Evolutionary conservation across 2,797 vertebrate species (phyloP), one percentile per base, ranked within the genome.

Genomic region (Crax fasciolata): DNA sequence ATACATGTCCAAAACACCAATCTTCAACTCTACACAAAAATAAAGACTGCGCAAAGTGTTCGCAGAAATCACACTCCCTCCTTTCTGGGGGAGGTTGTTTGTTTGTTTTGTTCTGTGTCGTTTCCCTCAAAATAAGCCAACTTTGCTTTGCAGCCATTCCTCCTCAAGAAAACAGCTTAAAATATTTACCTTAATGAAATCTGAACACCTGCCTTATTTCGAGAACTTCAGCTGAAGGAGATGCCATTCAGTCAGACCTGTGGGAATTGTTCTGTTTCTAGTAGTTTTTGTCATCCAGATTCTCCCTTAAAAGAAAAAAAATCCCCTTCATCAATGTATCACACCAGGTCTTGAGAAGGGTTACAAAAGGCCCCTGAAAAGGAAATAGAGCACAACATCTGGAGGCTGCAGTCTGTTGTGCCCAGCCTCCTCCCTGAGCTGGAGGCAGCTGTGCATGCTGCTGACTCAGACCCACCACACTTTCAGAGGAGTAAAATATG

Each of bases 401-500:
- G 92, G 67, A 92, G 87, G 57, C 57, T 87, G 66, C 58, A 75
- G 51, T 49, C 82, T 88, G 44, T 70, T 48, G 62, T 90, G 87
- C 83, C 49, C 87, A 58, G 6, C 48, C 74, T 91, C 88, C 44
- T 86, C 74, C 75, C 71, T 1, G 1, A 49, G 43, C 68, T 87
- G 62, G 51, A 91, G 71, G 81, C 77, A 94, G 92, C 85, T 81
- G 65, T 84, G 74, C 70, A 61, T 90, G 49, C 84, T 96, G 93
- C 94, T 97, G 95, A 96, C 92, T 97, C 95, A 96, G 84, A 73
- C 61, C 54, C 0, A 0, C 58, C 83, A 89, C 5, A 4, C 38
- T 85, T 96, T 72, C 72, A 55, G 59, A 93, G 91, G 81, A 95
- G 82, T 95, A 87, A 97, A 96, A 97, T 63, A 81, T 23, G 27